Conservation (phyloP, 2,888 invertebrate genomes). For the Cremastinae sp. region DNA sequence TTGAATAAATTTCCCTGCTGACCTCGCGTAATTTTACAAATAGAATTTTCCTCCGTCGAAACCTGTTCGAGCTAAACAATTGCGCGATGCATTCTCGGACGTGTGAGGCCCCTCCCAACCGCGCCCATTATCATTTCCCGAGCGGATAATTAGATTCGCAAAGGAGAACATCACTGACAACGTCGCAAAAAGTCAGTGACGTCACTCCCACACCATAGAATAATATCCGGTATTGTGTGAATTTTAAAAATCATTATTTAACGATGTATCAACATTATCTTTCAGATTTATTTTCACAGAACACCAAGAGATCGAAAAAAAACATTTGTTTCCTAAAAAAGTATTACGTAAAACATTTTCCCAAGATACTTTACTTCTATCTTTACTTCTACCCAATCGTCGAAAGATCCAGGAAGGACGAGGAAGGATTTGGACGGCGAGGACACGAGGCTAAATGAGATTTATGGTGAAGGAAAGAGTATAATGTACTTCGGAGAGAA, state of each 20-base stretch:
- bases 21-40: background rate
- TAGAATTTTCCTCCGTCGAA: background rate
- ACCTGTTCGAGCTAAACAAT: constrained; percentile 29
- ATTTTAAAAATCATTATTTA: background rate
- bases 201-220: constrained; percentile 42
- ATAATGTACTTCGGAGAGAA: constrained; percentile 5
- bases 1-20: background rate
- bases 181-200: constrained; percentile 18
- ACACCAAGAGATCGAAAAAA: no score
- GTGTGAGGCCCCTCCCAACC: constrained; percentile 40
- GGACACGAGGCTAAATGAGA: constrained; percentile 7
- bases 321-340: no score
- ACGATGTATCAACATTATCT: no score
- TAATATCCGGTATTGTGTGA: constrained; percentile 32
- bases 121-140: constrained; percentile 22
- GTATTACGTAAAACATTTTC: background rate
- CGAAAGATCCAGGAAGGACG: background rate
- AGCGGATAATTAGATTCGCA: constrained; percentile 48
- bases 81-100: constrained; percentile 16
- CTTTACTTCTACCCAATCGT: background rate
- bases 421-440: background rate
- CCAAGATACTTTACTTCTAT: background rate
- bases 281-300: no score
- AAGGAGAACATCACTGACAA: constrained; percentile 21
- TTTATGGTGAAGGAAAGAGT: constrained; percentile 28